These are phyloP conservation scores for Drosophila orena DNA, from an alignment of 1,140 invertebrate genomes.

Conservation along the genomic window DNA sequence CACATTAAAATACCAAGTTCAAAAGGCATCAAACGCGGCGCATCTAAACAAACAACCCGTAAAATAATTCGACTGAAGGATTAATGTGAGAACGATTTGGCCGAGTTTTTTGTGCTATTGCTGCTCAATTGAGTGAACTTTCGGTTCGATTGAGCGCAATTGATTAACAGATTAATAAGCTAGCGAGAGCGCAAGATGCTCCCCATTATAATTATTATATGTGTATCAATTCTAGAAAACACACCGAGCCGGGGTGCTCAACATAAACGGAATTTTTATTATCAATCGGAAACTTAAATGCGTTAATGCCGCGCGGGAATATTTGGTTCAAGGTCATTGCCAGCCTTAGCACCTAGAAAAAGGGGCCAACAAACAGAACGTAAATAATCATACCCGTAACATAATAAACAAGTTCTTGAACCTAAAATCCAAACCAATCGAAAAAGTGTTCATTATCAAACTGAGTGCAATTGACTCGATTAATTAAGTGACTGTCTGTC, in stretches of 20 bases:
- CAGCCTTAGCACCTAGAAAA: constrained; percentile 7
- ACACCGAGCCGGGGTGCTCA: constrained; percentile 20
- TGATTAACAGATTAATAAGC: constrained; percentile 74
- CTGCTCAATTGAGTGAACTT: constrained; percentile 63
- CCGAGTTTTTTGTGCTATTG: constrained; percentile 6
- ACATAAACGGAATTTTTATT: constrained; percentile 67
- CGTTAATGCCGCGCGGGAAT: constrained; percentile 25
- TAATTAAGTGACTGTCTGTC: constrained; percentile 35
- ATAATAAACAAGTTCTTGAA: constrained; percentile 53
- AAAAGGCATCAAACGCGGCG: constrained; percentile 60
- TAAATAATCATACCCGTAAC: constrained; percentile 31
- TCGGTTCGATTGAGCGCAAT: constrained; percentile 64
- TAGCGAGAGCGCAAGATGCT: constrained; percentile 22
- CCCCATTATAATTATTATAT: constrained; percentile 33
- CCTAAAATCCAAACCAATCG: constrained; percentile 16
- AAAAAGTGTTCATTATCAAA: constrained; percentile 16
- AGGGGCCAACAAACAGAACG: constrained; percentile 25
- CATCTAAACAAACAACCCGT: constrained; percentile 66
- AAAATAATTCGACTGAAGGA: constrained; percentile 63
- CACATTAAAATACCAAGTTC: constrained; percentile 57
- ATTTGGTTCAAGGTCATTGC: constrained; percentile 72
- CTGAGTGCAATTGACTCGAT: constrained; percentile 46
- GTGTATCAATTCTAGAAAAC: constrained; percentile 26
- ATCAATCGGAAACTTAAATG: constrained; percentile 52
- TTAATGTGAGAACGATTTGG: constrained; percentile 56